Base-by-base conservation (phyloP, 2,113 vertebrate genomes). In the Willisornis vidua region DNA sequence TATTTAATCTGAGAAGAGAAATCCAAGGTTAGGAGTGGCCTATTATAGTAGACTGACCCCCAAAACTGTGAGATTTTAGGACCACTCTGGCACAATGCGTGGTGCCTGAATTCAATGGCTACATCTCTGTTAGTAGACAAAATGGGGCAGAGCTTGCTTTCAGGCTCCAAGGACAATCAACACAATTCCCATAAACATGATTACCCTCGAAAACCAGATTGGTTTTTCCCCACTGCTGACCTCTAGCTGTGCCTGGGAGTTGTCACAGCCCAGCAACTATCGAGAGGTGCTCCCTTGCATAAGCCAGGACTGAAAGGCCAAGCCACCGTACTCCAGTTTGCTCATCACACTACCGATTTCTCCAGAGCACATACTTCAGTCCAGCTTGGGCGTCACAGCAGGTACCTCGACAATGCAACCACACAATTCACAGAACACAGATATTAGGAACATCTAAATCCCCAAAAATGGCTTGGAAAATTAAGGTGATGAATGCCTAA, bases 371-470 rank as follows among this genome's bases (percentile, higher is more conserved):
- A 37, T 0, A 4, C 43, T 83, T 65, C 54, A 70, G 33, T 29
- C 11, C 87, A 58, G 25, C 75, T 4, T 54, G 46, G 31, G 31
- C 19, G 57, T 19, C 62, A 31, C 19, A 67, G 65, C n/a, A 76
- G 45, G 37, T 7, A 41, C 51, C 55, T 35, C 0, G 0, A 52
- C 2, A 2, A 39, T 0, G 0, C n/a, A 63, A 65, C 37, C 68
- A 28, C 9, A 1, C 1, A 55, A 66, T 12, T 74, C 67, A 93
- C 37, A 54, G 17, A 73, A 79, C 7, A 70, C 62, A 76, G 77
- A 65, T 6, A 29, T 37, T n/a, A 85, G 28, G 19, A 82, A 72
- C 26, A 82, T 16, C 41, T 35, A 17, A 46, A 59, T 52, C 0
- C 2, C 46, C 58, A 17, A 26, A 72, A 85, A 48, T 7, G 13